Percentiles rank a stretch among this genome's conserved stretches.
These are phyloP conservation scores for Progne subis DNA, from an alignment of 2,113 vertebrate species.

Conservation along the genomic window DNA sequence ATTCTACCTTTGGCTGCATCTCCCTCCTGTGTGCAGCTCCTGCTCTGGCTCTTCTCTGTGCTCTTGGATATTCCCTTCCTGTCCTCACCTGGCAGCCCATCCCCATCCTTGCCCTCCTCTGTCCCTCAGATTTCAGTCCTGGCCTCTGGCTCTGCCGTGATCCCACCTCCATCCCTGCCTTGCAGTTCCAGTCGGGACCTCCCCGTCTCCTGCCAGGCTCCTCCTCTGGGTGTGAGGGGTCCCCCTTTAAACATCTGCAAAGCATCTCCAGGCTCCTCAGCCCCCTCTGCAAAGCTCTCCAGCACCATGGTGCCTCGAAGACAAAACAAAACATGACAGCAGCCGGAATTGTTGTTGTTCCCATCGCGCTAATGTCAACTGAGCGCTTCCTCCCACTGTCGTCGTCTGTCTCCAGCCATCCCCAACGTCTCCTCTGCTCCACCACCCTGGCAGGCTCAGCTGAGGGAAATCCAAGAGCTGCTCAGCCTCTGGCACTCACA, in stretches of 20 bases:
- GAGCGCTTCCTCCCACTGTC: conserved; percentile 34
- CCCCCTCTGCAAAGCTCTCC: not conserved
- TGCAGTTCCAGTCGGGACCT: rapidly evolving
- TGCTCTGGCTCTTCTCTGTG: not conserved
- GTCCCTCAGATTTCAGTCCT: not conserved
- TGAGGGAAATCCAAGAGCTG: not conserved
- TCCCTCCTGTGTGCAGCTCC: not conserved
- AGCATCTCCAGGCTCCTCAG: conserved; percentile 22
- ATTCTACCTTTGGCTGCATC: not conserved
- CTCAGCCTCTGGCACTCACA: not conserved
- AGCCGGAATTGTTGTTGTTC: conserved; percentile 44
- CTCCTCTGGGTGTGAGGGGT: not conserved
- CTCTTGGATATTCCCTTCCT: not conserved
- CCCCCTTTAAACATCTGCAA: conserved; percentile 43
- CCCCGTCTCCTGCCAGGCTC: not conserved
- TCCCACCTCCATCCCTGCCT: not conserved
- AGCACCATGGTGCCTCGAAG: conserved; percentile 39
- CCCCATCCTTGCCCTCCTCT: not conserved
- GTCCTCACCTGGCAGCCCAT: not conserved
- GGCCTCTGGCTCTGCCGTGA: not conserved
- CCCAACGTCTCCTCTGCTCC: not conserved
- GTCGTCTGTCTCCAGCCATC: not conserved
- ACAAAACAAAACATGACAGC: conserved; percentile 56
- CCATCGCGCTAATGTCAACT: conserved; percentile 28
- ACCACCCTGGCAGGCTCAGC: not conserved